These are phyloP conservation scores for Microctenopoma lineatum DNA, from an alignment of 2,797 vertebrate genomes.

Conservation along the genomic window DNA sequence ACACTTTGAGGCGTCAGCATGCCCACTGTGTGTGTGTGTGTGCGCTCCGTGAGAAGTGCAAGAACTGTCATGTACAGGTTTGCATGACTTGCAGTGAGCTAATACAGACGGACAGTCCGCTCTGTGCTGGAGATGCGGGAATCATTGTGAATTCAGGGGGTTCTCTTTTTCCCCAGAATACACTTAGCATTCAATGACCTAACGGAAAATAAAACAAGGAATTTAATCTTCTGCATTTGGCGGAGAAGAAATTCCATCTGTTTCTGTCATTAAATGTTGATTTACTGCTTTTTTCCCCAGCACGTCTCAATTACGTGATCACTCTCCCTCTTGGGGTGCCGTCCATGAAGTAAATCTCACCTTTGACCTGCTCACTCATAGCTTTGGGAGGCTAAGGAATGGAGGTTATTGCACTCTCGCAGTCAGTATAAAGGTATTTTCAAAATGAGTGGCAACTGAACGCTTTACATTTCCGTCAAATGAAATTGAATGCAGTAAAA, in stretches of 20 bases:
- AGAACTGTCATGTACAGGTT: conserved; percentile 54
- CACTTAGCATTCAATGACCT: conserved; percentile 25
- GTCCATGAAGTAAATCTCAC: conserved; percentile 35
- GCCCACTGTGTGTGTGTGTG: conserved; percentile 5
- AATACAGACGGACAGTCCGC: conserved; percentile 41
- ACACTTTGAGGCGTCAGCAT: conserved; percentile 52
- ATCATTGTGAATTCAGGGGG: conserved; percentile 33
- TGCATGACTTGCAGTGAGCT: conserved; percentile 22
- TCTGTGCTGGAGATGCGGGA: conserved; percentile 13
- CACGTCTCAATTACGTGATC: conserved; percentile 40
- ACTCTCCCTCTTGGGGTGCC: conserved; percentile 1
- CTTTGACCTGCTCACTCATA: conserved; percentile 19
- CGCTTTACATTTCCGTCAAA: not conserved
- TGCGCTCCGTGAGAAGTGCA: conserved; percentile 49
- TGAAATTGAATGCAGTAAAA: not conserved
- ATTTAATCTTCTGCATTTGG: conserved; percentile 26
- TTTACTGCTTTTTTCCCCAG: conserved; percentile 18
- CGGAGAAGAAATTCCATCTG: conserved; percentile 48
- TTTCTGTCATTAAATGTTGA: conserved; percentile 46
- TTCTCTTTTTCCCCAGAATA: not conserved
- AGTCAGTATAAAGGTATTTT: not conserved
- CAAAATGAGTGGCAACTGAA: not conserved
- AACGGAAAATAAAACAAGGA: conserved; percentile 26
- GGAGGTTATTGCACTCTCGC: not conserved
- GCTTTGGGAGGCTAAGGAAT: not conserved